Conservation (phyloP, 1,140 invertebrate species). For the Mactra quadrangularis region DNA sequence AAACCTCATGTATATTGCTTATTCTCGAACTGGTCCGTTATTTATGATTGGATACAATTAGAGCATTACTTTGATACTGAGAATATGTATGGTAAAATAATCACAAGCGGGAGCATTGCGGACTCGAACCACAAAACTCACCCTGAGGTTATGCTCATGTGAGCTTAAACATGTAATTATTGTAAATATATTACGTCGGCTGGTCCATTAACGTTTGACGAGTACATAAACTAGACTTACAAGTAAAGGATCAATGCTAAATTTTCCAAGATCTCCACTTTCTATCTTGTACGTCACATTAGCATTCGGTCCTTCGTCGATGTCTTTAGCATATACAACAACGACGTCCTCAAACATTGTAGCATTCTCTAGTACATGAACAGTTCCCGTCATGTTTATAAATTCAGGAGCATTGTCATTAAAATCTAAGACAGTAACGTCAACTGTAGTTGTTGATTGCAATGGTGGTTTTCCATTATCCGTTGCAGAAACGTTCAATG, state of each 20-base stretch:
- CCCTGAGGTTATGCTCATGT: no score
- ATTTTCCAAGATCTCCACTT: constrained; percentile 1
- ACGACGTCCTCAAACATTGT: background rate
- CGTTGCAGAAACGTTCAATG: constrained; percentile 3
- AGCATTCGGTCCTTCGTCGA: constrained; percentile 19
- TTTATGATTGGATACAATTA: no score
- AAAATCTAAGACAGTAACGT: constrained; percentile 24
- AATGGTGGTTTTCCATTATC: constrained; percentile 30
- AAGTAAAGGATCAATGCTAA: constrained; percentile 1
- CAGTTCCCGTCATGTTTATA: background rate
- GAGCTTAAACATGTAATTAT: no score
- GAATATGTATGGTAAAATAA: no score
- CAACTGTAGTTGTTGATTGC: background rate
- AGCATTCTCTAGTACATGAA: constrained; percentile 10
- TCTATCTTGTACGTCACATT: constrained; percentile 31
- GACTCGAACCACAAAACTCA: no score
- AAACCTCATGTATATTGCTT: no score
- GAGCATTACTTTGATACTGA: no score
- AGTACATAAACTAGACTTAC: no score
- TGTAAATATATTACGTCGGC: no score
- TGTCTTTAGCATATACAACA: constrained; percentile 14
- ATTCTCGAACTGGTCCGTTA: no score
- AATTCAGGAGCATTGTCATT: constrained; percentile 34
- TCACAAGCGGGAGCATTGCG: no score
- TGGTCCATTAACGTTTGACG: no score